Percentiles rank a stretch among this genome's conserved stretches.
Evolutionary conservation across 2,888 invertebrate species (phyloP).

Genomic region (Acanthacorydalis orientalis): DNA sequence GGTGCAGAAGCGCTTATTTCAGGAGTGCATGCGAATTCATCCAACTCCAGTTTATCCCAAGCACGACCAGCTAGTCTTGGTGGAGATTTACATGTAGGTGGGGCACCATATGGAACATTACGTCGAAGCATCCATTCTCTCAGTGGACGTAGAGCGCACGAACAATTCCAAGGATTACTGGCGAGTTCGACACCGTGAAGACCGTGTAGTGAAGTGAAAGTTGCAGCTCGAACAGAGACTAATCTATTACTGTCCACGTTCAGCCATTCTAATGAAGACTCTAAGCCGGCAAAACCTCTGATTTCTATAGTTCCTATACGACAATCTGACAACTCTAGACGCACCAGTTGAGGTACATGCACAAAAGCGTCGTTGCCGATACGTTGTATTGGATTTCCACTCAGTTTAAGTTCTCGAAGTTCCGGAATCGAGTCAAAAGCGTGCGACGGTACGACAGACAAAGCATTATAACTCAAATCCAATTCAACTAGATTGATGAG

Average conservation of each 20-base stretch:
- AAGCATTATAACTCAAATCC: constrained; percentile 58
- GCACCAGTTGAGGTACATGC: constrained; percentile 46
- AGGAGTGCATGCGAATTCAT: constrained; percentile 67
- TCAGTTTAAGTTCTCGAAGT: constrained; percentile 54
- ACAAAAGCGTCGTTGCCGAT: constrained; percentile 53
- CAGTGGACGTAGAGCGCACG: constrained; percentile 54
- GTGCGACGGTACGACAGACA: constrained; percentile 51
- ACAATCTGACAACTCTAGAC: constrained; percentile 58
- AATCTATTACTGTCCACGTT: constrained; percentile 61
- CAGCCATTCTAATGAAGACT: constrained; percentile 55
- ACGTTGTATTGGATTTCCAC: constrained; percentile 56
- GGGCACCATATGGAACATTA: constrained; percentile 56
- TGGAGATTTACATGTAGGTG: constrained; percentile 54
- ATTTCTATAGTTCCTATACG: constrained; percentile 49
- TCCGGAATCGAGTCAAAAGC: constrained; percentile 56
- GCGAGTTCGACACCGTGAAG: constrained; percentile 60
- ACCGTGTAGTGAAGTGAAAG: constrained; percentile 47
- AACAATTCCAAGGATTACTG: constrained; percentile 73
- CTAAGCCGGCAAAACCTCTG: constrained; percentile 55
- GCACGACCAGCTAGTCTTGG: constrained; percentile 41
- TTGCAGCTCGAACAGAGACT: constrained; percentile 44
- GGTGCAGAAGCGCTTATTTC: constrained; percentile 43
- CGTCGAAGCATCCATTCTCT: constrained; percentile 63
- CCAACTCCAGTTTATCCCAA: constrained; percentile 60
- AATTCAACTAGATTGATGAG: constrained; percentile 68